Conservation (phyloP, 1,140 invertebrate species). For the Littorina saxatilis region DNA sequence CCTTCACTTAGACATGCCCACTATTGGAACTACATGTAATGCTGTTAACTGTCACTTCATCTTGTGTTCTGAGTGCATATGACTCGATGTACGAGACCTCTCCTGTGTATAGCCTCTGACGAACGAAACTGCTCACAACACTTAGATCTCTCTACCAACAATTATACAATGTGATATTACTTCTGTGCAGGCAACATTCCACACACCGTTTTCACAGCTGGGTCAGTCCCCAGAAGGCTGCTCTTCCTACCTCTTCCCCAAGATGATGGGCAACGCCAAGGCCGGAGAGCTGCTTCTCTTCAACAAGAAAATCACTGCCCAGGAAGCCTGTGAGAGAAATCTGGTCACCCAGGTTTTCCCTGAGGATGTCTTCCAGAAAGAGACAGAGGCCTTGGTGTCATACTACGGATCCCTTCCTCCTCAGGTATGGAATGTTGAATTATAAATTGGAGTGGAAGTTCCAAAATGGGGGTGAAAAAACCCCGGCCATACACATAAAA, state of each 20-base stretch:
- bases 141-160: too few species aligned
- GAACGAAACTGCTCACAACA: too few species aligned
- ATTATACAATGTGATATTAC: too few species aligned
- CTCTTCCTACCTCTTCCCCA: constrained; percentile 89
- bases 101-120: too few species aligned
- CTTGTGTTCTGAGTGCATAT: too few species aligned
- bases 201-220: constrained; percentile 88
- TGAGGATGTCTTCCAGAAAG: constrained; percentile 78
- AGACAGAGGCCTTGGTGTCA: constrained; percentile 75
- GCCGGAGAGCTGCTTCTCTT: constrained; percentile 89
- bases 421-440: constrained; percentile 81
- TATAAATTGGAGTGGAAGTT: too few species aligned
- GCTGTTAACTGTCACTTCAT: too few species aligned
- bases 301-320: constrained; percentile 86
- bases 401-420: constrained; percentile 66
- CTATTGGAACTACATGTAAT: too few species aligned
- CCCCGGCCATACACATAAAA: too few species aligned
- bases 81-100: too few species aligned
- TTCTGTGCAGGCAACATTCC: constrained; percentile 85
- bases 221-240: constrained; percentile 90
- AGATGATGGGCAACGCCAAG: constrained; percentile 72
- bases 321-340: constrained; percentile 84
- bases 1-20: too few species aligned
- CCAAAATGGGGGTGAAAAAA: too few species aligned
- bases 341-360: constrained; percentile 85